Evolutionary conservation across 2,797 vertebrate genomes (phyloP).

Genomic region (Salarias fasciatus): DNA sequence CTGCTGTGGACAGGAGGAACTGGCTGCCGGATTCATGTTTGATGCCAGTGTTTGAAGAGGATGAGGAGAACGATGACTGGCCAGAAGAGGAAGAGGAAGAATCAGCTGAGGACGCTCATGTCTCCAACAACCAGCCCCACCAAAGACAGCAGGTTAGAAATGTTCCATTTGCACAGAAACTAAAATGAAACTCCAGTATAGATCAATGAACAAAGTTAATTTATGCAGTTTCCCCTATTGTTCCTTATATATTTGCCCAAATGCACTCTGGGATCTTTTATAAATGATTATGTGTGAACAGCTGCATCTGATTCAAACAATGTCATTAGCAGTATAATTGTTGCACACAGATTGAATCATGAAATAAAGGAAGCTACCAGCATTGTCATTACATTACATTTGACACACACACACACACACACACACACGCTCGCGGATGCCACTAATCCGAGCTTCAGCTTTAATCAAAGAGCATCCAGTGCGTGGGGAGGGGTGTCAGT

Average conservation of each 20-base stretch:
- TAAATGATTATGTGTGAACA: too few species aligned
- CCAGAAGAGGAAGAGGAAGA: constrained; percentile 28
- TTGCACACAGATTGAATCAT: constrained; percentile 28
- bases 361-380: constrained; percentile 14
- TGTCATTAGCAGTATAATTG: constrained; percentile 38
- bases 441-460: too few species aligned
- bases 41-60: constrained; percentile 63
- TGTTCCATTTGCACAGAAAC: background rate
- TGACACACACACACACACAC: constrained; percentile 8
- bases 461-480: too few species aligned
- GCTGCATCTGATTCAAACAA: constrained; percentile 32
- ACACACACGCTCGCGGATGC: background rate
- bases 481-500: too few species aligned
- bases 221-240: background rate
- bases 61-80: constrained; percentile 43
- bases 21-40: constrained; percentile 58
- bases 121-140: constrained; percentile 43
- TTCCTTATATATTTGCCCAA: too few species aligned
- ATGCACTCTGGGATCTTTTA: too few species aligned
- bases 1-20: constrained; percentile 56
- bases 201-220: background rate
- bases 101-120: constrained; percentile 15
- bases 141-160: constrained; percentile 52
- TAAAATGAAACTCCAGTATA: background rate
- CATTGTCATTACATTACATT: too few species aligned